A percentile compares a stretch with the other conserved stretches of the same genome.
These are phyloP conservation scores for Chrysodeixis includens DNA, from an alignment of 2,888 invertebrate species.

Conservation along the genomic window DNA sequence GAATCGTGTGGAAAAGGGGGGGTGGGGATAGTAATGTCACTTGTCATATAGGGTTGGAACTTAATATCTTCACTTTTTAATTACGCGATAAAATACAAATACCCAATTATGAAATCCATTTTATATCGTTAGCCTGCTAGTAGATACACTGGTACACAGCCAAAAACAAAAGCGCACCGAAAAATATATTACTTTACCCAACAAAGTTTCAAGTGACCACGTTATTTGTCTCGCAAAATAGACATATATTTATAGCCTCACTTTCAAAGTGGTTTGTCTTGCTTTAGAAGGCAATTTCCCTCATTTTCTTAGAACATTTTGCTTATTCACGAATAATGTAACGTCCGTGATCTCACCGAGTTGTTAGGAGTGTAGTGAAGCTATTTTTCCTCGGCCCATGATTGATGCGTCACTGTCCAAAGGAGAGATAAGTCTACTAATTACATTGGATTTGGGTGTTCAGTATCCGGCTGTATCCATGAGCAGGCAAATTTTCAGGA, in stretches of 20 bases:
- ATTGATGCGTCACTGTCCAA: conserved; percentile 2
- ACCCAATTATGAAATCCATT: not conserved
- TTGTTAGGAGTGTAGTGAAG: not conserved
- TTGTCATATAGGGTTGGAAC: too few relatives aligned
- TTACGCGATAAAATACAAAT: too few relatives aligned
- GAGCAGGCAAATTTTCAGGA: not conserved
- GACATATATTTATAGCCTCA: conserved; percentile 48
- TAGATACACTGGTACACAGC: conserved; percentile 11
- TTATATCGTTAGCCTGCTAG: conserved; percentile 25
- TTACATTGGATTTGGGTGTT: not conserved
- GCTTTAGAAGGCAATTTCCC: conserved; percentile 20
- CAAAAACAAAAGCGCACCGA: conserved; percentile 15
- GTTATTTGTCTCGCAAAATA: conserved; percentile 36
- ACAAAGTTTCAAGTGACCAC: conserved; percentile 40
- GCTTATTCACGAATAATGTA: not conserved
- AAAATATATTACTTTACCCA: conserved; percentile 26
- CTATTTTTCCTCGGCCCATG: not conserved
- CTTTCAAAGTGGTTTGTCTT: conserved; percentile 43
- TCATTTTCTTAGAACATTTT: conserved; percentile 6
- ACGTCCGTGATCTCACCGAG: not conserved
- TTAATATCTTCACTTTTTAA: too few relatives aligned
- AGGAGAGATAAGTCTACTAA: not conserved
- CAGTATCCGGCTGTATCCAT: not conserved
- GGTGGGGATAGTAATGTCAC: too few relatives aligned
- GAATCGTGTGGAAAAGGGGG: too few relatives aligned